Evolutionary conservation across 2,113 vertebrate genomes (phyloP).

Genomic region (Chloroceryle aenea): DNA sequence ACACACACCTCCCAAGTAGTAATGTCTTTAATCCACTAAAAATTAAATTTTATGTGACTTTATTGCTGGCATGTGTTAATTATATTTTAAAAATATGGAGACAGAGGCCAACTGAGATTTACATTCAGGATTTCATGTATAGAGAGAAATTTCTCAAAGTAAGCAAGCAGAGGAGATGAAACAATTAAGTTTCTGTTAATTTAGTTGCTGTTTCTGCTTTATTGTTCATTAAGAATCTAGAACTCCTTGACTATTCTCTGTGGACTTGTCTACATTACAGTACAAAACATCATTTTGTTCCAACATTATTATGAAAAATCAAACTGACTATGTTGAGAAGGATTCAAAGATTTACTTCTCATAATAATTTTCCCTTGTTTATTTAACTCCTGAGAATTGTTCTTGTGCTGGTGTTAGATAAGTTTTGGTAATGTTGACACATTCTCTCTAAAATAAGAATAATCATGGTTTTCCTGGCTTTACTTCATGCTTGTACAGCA

Average conservation of each 20-base stretch:
- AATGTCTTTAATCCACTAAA: not conserved
- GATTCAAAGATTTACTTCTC: conserved; percentile 36
- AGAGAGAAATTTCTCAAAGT: not conserved
- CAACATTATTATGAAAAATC: conserved; percentile 35
- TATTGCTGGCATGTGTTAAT: not conserved
- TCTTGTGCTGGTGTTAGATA: not conserved
- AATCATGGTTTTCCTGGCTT: conserved; percentile 56
- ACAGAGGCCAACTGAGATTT: not conserved
- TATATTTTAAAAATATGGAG: conserved; percentile 2
- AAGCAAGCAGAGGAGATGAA: not conserved
- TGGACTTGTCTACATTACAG: not conserved
- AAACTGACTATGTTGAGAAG: not conserved
- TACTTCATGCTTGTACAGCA: conserved; percentile 25
- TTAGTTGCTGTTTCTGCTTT: conserved; percentile 8
- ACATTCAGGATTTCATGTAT: not conserved
- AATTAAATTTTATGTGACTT: not conserved
- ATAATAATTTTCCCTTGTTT: conserved; percentile 39
- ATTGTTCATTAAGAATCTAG: conserved; percentile 5
- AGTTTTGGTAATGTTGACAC: conserved; percentile 12
- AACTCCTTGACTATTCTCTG: conserved; percentile 18
- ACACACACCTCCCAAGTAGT: too few species aligned
- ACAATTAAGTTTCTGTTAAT: conserved; percentile 2
- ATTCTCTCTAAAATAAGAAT: conserved; percentile 17
- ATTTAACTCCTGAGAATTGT: conserved; percentile 34
- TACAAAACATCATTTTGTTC: not conserved